phyloP scores from a whole-genome alignment of 2,797 vertebrate genomes.

The Lemur catta region DNA sequence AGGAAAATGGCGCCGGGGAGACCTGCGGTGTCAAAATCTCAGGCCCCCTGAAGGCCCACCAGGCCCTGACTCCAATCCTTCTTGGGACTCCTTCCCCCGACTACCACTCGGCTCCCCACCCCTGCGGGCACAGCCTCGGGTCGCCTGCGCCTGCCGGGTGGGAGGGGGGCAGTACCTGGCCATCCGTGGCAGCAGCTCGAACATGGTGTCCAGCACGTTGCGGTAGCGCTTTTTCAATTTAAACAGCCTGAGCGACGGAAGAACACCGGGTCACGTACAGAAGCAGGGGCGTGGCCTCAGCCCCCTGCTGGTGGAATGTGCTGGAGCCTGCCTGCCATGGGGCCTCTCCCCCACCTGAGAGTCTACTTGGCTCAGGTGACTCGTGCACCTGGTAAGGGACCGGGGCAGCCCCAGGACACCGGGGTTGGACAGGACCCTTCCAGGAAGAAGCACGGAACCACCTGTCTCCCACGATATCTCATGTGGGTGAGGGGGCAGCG shows the following conservation, averaged over 20 bases:
- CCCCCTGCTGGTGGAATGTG: background rate
- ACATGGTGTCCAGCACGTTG: conserved; percentile 98
- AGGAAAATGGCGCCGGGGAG: background rate
- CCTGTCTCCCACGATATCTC: accelerated
- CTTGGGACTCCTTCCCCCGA: background rate
- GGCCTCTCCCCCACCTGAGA: accelerated
- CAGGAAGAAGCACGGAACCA: background rate
- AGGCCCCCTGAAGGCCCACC: background rate
- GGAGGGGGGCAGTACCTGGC: conserved; percentile 87
- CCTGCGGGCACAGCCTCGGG: background rate
- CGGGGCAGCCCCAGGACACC: accelerated
- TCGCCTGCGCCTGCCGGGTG: background rate
- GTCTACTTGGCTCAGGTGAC: background rate
- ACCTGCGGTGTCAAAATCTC: background rate
- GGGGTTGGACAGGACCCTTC: accelerated
- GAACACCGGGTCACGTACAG: accelerated
- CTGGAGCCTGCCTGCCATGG: background rate
- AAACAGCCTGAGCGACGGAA: conserved; percentile 88
- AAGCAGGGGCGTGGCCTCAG: accelerated
- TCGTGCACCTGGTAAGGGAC: accelerated
- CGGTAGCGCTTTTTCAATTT: conserved; percentile 97
- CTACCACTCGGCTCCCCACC: background rate
- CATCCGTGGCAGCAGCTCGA: conserved; percentile 97
- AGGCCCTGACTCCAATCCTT: background rate
- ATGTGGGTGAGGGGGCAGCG: background rate